These are phyloP conservation scores for Lordiphosa mommai DNA, from an alignment of 1,140 invertebrate species.

Conservation along the genomic window DNA sequence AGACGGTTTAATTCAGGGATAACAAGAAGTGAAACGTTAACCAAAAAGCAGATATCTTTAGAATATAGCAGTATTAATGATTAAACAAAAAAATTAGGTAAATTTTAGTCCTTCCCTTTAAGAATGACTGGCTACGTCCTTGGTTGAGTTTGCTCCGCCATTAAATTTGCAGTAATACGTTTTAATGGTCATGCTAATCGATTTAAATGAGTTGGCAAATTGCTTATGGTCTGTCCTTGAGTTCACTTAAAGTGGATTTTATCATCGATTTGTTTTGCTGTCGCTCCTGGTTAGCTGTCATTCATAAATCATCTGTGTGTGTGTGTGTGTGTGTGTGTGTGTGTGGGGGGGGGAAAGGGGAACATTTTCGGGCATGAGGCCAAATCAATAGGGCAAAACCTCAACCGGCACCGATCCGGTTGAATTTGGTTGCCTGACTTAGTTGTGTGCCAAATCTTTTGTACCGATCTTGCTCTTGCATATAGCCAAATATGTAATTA, in stretches of 20 bases:
- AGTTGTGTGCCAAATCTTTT: constrained; percentile 30
- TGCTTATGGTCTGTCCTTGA: constrained; percentile 18
- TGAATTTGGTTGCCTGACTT: constrained; percentile 53
- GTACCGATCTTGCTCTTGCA: not conserved
- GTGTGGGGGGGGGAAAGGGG: too few species aligned
- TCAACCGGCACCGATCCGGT: constrained; percentile 41
- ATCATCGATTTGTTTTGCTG: constrained; percentile 27
- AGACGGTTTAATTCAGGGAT: too few species aligned
- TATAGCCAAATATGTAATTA: constrained; percentile 40
- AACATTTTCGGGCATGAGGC: constrained; percentile 25
- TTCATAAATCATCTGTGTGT: constrained; percentile 46
- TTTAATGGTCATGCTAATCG: constrained; percentile 41
- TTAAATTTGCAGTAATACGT: constrained; percentile 16
- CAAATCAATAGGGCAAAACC: constrained; percentile 49
- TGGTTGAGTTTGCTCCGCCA: not conserved
- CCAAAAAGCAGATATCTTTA: too few species aligned
- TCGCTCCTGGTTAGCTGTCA: constrained; percentile 55
- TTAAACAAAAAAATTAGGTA: too few species aligned
- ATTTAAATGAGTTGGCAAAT: constrained; percentile 42
- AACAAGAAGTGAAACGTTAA: too few species aligned
- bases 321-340: too few species aligned
- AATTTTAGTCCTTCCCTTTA: too few species aligned
- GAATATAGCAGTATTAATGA: too few species aligned
- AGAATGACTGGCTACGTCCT: not conserved
- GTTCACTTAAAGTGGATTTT: constrained; percentile 10